These are phyloP conservation scores for Gyrodactylus bullatarudis DNA, from an alignment of 1,140 invertebrate genomes.

Conservation along the genomic window DNA sequence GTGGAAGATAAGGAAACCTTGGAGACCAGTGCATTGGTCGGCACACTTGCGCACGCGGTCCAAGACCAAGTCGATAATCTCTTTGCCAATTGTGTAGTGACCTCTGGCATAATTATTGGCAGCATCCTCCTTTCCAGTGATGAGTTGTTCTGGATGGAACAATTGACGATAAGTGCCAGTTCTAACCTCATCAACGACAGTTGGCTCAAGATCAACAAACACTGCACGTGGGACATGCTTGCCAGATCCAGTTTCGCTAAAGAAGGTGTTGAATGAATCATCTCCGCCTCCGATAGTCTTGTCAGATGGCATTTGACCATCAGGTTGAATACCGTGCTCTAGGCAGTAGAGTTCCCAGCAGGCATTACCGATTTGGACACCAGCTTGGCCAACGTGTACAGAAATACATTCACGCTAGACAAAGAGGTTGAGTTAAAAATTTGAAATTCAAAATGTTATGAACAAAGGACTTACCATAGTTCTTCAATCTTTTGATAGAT, in stretches of 20 bases:
- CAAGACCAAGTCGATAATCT: constrained; percentile 41
- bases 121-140: constrained; percentile 38
- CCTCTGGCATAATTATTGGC: constrained; percentile 57
- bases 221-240: constrained; percentile 41
- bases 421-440: background rate
- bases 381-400: constrained; percentile 4
- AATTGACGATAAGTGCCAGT: constrained; percentile 15
- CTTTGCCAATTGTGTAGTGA: constrained; percentile 61
- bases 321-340: constrained; percentile 34
- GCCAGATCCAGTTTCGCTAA: constrained; percentile 27
- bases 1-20: constrained; percentile 58
- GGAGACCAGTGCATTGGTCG: constrained; percentile 46
- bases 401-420: constrained; percentile 3
- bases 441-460: background rate
- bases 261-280: constrained; percentile 14
- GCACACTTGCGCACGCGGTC: constrained; percentile 42
- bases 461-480: background rate
- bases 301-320: constrained; percentile 28
- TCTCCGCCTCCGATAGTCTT: constrained; percentile 20
- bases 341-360: constrained; percentile 7
- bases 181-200: constrained; percentile 15
- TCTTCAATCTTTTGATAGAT: background rate
- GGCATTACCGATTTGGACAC: constrained; percentile 6
- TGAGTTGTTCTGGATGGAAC: constrained; percentile 22
- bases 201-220: constrained; percentile 39